Evolutionary conservation across 2,113 vertebrate genomes (phyloP).

Genomic region (Acanthochromis polyacanthus): DNA sequence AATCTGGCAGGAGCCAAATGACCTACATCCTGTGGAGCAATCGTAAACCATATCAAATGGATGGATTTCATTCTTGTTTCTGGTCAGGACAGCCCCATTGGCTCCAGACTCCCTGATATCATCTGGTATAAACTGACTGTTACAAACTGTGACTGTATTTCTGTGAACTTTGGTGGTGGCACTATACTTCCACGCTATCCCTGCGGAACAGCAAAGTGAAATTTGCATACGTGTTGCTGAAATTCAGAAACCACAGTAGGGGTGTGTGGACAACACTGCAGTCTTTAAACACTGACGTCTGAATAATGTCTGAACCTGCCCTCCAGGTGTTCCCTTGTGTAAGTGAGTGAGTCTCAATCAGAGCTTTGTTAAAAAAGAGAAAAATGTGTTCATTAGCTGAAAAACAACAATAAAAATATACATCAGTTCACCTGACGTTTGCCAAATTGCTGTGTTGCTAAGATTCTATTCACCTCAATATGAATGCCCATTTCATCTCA

Average conservation of each 20-base stretch:
- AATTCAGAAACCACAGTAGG: neutral
- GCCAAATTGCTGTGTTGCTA: slow-evolving; percentile 57
- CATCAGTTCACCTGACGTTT: slow-evolving; percentile 29
- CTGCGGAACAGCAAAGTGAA: neutral
- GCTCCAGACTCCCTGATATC: slow-evolving; percentile 27
- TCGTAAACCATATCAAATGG: slow-evolving; percentile 47
- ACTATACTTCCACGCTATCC: neutral
- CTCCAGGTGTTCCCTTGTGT: slow-evolving; percentile 4
- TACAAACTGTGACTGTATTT: neutral
- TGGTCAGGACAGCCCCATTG: neutral
- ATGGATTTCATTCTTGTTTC: slow-evolving; percentile 49
- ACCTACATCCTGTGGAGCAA: slow-evolving; percentile 49
- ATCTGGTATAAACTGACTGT: slow-evolving; percentile 17
- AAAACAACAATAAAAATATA: slow-evolving; percentile 7
- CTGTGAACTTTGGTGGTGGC: neutral
- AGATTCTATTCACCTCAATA: slow-evolving; percentile 43
- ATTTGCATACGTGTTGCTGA: neutral
- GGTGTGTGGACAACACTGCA: neutral
- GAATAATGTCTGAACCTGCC: slow-evolving; percentile 1
- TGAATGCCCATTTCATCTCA: slow-evolving; percentile 26
- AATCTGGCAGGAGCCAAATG: slow-evolving; percentile 32
- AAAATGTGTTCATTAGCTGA: slow-evolving; percentile 15
- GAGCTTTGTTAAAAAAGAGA: neutral
- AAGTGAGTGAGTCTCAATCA: neutral
- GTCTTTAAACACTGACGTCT: slow-evolving; percentile 9